These are phyloP conservation scores for Phortica variegata DNA, from an alignment of 1,140 invertebrate species.

Conservation along the genomic window DNA sequence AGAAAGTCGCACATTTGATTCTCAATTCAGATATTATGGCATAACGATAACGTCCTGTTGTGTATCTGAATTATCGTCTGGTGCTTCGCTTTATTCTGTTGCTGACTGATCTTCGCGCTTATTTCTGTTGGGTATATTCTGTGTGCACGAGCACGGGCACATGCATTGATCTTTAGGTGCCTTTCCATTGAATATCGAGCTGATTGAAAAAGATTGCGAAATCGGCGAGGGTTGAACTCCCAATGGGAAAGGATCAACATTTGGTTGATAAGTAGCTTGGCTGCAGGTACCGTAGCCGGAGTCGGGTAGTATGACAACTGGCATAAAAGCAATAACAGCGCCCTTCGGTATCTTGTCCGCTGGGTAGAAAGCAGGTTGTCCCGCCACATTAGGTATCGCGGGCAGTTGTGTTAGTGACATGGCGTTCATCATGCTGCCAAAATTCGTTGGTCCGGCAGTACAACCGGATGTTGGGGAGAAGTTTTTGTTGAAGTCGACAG, in stretches of 20 bases:
- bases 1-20: no score
- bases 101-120: conserved; percentile 34
- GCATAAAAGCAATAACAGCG: conserved; percentile 62
- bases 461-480: conserved; percentile 36
- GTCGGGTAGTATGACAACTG: conserved; percentile 63
- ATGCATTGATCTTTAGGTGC: conserved; percentile 51
- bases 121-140: conserved; percentile 40
- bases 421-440: conserved; percentile 51
- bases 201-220: conserved; percentile 36
- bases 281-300: conserved; percentile 43
- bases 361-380: conserved; percentile 49
- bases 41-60: no score
- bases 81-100: conserved; percentile 4
- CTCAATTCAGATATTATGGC: no score
- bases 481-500: conserved; percentile 51
- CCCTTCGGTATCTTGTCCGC: conserved; percentile 57
- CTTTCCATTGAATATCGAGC: conserved; percentile 41
- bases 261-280: conserved; percentile 27
- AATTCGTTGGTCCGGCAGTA: conserved; percentile 44
- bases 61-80: no score
- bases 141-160: conserved; percentile 55
- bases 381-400: conserved; percentile 45
- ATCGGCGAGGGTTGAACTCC: conserved; percentile 44
- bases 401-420: conserved; percentile 53
- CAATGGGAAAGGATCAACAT: conserved; percentile 43